phyloP scores from a whole-genome alignment of 2,888 invertebrate genomes.

The Leucophora obtusa region DNA sequence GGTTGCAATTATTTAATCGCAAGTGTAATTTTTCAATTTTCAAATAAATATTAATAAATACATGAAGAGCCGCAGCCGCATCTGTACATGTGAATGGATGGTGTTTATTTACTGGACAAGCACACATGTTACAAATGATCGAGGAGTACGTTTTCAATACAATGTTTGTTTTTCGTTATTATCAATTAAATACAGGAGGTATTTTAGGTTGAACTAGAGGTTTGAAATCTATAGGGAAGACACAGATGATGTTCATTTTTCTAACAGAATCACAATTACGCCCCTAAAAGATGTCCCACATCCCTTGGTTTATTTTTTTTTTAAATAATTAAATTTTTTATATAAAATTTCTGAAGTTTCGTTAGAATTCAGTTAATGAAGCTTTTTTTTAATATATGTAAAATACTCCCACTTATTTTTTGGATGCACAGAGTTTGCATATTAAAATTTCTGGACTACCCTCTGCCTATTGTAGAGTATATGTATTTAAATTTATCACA shows the following conservation, averaged over 20 bases:
- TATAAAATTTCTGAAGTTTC: too few species aligned
- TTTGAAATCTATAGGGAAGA: background rate
- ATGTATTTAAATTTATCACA: background rate
- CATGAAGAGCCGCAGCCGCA: background rate
- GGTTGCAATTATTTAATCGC: slow-evolving; percentile 58
- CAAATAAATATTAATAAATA: slow-evolving; percentile 37
- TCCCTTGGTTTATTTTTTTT: too few species aligned
- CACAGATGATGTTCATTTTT: too few species aligned
- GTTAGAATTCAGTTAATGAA: too few species aligned
- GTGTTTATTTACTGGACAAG: background rate
- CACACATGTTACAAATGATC: slow-evolving; percentile 33
- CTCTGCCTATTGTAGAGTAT: too few species aligned
- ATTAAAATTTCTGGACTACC: too few species aligned
- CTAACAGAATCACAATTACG: too few species aligned
- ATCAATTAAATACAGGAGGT: background rate
- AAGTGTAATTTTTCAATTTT: slow-evolving; percentile 62
- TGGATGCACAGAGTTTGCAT: too few species aligned
- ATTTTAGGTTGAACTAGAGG: background rate
- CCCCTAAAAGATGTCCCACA: too few species aligned
- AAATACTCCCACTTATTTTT: too few species aligned
- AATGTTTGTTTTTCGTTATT: background rate
- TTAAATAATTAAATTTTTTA: too few species aligned
- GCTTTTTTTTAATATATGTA: too few species aligned
- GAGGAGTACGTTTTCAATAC: slow-evolving; percentile 1
- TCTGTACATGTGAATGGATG: background rate